These are phyloP conservation scores for Drusus annulatus DNA, from an alignment of 1,140 invertebrate genomes.

Conservation along the genomic window DNA sequence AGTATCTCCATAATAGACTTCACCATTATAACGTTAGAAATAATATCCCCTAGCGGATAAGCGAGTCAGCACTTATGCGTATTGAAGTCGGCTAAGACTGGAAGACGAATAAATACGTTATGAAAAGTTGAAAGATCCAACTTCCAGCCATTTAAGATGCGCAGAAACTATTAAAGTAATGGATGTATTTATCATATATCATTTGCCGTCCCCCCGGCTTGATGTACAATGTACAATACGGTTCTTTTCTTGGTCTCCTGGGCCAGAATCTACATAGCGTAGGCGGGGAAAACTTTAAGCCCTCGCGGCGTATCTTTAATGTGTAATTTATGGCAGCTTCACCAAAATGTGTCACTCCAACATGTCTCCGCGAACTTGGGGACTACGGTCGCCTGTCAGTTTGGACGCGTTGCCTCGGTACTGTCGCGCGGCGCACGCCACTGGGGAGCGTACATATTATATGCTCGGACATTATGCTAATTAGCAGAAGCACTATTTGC, in stretches of 20 bases:
- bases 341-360: slow-evolving; percentile 34
- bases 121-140: too few relatives aligned
- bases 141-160: slow-evolving; percentile 2
- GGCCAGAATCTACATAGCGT: neutral
- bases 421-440: neutral
- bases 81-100: too few relatives aligned
- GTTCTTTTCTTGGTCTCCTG: neutral
- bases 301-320: slow-evolving; percentile 5
- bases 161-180: slow-evolving; percentile 22
- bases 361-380: slow-evolving; percentile 9
- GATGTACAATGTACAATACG: neutral
- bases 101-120: too few relatives aligned
- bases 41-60: too few relatives aligned
- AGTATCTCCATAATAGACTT: too few relatives aligned
- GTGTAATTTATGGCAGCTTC: slow-evolving; percentile 15
- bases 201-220: slow-evolving; percentile 1
- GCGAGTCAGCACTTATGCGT: neutral
- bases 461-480: neutral
- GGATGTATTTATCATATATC: slow-evolving; percentile 21
- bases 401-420: slow-evolving; percentile 23
- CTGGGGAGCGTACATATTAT: neutral
- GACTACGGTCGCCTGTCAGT: slow-evolving; percentile 6
- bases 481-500: slow-evolving; percentile 8
- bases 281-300: slow-evolving; percentile 6
- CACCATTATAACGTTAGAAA: too few relatives aligned